Conservation (phyloP, 2,797 vertebrate genomes). For the Holocentrus rufus region DNA sequence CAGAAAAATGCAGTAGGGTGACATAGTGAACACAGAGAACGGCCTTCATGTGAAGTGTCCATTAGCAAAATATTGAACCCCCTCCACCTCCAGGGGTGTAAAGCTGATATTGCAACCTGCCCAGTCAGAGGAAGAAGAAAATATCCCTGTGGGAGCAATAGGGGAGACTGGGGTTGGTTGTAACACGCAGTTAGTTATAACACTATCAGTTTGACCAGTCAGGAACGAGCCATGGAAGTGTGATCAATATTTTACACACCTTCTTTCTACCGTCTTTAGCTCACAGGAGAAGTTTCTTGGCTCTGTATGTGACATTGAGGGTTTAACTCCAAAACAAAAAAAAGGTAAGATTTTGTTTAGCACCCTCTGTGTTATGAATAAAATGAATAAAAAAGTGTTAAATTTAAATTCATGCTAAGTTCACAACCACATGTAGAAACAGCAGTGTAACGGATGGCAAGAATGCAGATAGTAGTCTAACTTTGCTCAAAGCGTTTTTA, state of each 20-base stretch:
- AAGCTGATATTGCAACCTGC: slow-evolving; percentile 49
- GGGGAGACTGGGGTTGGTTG: slow-evolving; percentile 39
- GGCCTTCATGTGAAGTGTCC: slow-evolving; percentile 56
- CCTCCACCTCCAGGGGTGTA: slow-evolving; percentile 38
- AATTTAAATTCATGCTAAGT: no score
- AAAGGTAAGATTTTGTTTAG: no score
- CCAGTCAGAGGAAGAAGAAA: slow-evolving; percentile 40
- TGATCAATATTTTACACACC: slow-evolving; percentile 73
- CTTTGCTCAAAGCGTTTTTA: no score
- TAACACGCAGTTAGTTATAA: slow-evolving; percentile 43
- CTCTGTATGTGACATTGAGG: no score
- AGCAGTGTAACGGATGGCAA: no score
- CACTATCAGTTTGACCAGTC: slow-evolving; percentile 56
- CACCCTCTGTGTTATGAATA: no score
- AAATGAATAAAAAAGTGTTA: no score
- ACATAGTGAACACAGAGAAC: slow-evolving; percentile 21
- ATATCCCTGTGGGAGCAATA: slow-evolving; percentile 30
- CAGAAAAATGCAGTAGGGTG: slow-evolving; percentile 1
- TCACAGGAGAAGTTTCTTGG: no score
- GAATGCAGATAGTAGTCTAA: no score
- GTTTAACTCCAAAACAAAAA: no score
- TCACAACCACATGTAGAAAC: no score
- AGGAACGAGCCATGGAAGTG: slow-evolving; percentile 37
- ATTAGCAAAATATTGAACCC: slow-evolving; percentile 58
- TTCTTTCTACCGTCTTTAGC: no score